Evolutionary conservation across 2,113 vertebrate species (phyloP).

Genomic region (Callocephalon fimbriatum): DNA sequence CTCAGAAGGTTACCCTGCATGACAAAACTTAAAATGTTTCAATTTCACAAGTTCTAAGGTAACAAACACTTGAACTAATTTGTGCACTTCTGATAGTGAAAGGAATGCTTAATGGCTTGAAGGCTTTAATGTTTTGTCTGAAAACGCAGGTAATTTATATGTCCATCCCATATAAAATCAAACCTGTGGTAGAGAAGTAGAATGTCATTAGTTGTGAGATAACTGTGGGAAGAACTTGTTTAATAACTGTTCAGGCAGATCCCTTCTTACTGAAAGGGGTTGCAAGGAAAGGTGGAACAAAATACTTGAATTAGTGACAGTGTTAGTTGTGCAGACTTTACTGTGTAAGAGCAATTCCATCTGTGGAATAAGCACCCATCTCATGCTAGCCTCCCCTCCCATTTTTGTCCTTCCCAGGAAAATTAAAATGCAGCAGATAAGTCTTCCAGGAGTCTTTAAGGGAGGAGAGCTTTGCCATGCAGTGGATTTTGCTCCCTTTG

Average conservation of each 20-base stretch:
- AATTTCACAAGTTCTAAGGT: background rate
- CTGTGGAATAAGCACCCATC: background rate
- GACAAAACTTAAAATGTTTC: background rate
- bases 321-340: background rate
- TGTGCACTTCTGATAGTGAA: background rate
- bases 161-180: background rate
- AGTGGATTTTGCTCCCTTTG: background rate
- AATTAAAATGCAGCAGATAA: background rate
- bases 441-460: constrained; percentile 13
- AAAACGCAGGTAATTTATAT: background rate
- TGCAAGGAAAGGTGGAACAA: background rate
- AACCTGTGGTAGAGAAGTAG: constrained; percentile 33
- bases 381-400: background rate
- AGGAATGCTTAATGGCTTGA: background rate
- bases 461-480: constrained; percentile 40
- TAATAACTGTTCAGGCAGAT: background rate
- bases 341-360: background rate
- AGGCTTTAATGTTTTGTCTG: constrained; percentile 5
- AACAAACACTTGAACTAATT: background rate
- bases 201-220: background rate
- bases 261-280: background rate
- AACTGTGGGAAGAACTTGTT: background rate
- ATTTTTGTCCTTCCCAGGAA: background rate
- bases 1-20: background rate
- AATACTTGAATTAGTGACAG: background rate